Evolutionary conservation across 2,888 invertebrate species (phyloP).

Genomic region (Saturnia japonica): DNA sequence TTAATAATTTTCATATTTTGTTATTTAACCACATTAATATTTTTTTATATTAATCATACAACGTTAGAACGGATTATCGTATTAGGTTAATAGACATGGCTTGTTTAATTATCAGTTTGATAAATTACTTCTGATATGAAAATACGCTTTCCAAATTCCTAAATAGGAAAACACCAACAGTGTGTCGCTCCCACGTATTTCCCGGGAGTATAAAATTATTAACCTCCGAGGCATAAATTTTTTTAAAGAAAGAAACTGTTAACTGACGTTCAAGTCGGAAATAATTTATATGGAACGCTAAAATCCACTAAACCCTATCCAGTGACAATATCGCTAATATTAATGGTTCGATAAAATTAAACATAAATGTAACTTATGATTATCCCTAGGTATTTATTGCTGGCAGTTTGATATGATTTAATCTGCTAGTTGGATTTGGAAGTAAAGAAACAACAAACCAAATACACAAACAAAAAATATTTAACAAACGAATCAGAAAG

Average conservation of each 20-base stretch:
- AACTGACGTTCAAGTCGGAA: not conserved
- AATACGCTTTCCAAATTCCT: too few species aligned
- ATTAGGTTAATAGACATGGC: too few species aligned
- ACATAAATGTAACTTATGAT: not conserved
- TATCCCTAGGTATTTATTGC: not conserved
- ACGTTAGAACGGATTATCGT: too few species aligned
- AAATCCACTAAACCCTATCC: not conserved
- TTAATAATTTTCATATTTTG: too few species aligned
- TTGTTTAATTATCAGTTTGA: too few species aligned
- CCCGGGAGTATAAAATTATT: not conserved
- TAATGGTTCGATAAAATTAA: not conserved
- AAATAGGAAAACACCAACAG: too few species aligned
- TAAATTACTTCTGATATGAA: too few species aligned
- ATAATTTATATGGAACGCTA: not conserved
- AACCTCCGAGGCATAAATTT: not conserved
- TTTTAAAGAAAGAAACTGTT: not conserved
- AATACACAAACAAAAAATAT: not conserved
- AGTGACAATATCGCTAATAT: not conserved
- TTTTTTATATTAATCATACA: too few species aligned
- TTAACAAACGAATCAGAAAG: not conserved
- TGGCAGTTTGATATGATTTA: not conserved
- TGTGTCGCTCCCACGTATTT: too few species aligned
- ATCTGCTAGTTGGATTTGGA: not conserved
- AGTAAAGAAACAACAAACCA: not conserved
- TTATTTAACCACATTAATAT: too few species aligned